A percentile compares a stretch with the other conserved stretches of the same genome.
phyloP scores from a whole-genome alignment of 1,140 invertebrate species.

The Drosophila obscura region DNA sequence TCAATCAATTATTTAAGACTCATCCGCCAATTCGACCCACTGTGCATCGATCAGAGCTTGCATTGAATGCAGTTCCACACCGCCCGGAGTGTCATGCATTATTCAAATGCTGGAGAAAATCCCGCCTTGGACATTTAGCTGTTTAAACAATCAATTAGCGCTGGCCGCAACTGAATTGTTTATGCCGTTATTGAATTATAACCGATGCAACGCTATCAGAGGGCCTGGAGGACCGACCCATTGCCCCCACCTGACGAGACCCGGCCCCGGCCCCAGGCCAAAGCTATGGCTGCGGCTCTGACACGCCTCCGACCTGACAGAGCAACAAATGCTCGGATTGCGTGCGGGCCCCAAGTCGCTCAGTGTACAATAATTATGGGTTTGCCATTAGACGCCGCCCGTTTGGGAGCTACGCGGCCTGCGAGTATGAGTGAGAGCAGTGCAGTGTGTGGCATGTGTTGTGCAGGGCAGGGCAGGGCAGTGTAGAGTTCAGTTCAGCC shows the following conservation, averaged over 20 bases:
- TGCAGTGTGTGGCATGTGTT: neutral
- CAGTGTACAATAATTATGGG: constrained; percentile 58
- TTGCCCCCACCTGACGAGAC: neutral
- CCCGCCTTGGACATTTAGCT: constrained; percentile 57
- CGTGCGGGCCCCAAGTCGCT: constrained; percentile 45
- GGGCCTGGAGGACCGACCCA: constrained; percentile 1
- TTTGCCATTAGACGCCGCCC: constrained; percentile 57
- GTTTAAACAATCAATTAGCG: constrained; percentile 74
- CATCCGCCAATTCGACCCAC: constrained; percentile 4
- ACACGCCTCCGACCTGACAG: constrained; percentile 6
- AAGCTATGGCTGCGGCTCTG: neutral
- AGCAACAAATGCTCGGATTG: constrained; percentile 70
- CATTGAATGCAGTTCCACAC: constrained; percentile 23
- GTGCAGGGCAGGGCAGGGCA: constrained; percentile 12
- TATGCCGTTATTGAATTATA: constrained; percentile 74
- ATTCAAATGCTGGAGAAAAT: constrained; percentile 55
- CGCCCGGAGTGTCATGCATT: constrained; percentile 55
- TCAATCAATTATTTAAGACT: too few relatives aligned
- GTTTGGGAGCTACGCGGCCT: constrained; percentile 23
- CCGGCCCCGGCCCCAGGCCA: constrained; percentile 1
- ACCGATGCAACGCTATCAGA: constrained; percentile 10
- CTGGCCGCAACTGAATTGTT: constrained; percentile 57
- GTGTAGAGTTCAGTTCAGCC: constrained; percentile 12
- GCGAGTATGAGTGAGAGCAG: constrained; percentile 1
- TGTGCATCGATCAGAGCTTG: neutral